A percentile compares a stretch with the other conserved stretches of the same genome.
phyloP scores from a whole-genome alignment of 2,113 vertebrate species.

The Tachysurus fulvidraco region DNA sequence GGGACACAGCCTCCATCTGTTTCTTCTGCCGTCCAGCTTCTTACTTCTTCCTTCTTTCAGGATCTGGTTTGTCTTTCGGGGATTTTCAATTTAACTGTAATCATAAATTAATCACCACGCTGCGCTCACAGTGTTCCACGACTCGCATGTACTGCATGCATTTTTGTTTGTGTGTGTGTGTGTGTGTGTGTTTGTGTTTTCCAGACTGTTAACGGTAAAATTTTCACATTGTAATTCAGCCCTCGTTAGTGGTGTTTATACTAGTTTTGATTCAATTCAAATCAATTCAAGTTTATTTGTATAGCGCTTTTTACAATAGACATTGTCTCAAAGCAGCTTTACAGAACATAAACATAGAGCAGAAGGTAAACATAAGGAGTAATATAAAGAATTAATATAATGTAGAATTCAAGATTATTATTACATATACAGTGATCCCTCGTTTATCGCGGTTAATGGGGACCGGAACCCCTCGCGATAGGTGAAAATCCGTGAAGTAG shows the following conservation, averaged over 20 bases:
- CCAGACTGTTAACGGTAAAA: not conserved
- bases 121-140: not conserved
- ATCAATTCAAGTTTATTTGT: too few species aligned
- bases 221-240: too few species aligned
- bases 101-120: slow-evolving; percentile 12
- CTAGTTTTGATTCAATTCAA: not conserved
- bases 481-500: too few species aligned
- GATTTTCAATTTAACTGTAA: not conserved
- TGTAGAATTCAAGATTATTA: too few species aligned
- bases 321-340: too few species aligned
- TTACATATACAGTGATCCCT: too few species aligned
- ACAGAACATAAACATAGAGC: too few species aligned
- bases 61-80: not conserved
- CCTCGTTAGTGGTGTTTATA: not conserved
- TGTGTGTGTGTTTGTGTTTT: slow-evolving; percentile 7
- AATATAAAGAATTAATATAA: too few species aligned
- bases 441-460: too few species aligned
- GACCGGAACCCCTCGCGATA: too few species aligned
- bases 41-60: not conserved
- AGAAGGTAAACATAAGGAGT: too few species aligned
- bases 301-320: too few species aligned
- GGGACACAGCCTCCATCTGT: slow-evolving; percentile 3
- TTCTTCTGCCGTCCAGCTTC: not conserved
- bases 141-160: slow-evolving; percentile 14
- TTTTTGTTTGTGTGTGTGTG: not conserved